These are phyloP conservation scores for Lepilemur septentrionalis DNA, from an alignment of 2,797 vertebrate genomes.

Conservation along the genomic window DNA sequence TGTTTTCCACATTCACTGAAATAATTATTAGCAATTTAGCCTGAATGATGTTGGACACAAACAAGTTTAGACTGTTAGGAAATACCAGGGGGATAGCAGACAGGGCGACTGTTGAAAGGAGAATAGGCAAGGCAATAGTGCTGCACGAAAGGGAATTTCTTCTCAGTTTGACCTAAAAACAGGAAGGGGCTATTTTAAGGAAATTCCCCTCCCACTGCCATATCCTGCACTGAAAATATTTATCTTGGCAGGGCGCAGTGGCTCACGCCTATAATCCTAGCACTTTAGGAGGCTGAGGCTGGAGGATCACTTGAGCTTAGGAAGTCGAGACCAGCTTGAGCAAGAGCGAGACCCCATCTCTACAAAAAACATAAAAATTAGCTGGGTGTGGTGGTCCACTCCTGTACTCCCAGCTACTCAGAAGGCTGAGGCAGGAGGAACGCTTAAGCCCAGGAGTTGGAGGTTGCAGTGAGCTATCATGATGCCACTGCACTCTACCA, in stretches of 20 bases:
- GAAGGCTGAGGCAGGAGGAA: too few species aligned
- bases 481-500: too few species aligned
- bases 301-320: too few species aligned
- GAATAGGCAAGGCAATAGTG: background rate
- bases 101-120: background rate
- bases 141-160: background rate
- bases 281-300: too few species aligned
- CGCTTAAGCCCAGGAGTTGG: too few species aligned
- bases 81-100: background rate
- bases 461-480: too few species aligned
- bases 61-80: background rate
- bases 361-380: too few species aligned
- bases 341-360: too few species aligned
- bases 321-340: too few species aligned
- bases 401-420: too few species aligned
- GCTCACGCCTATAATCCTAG: too few species aligned
- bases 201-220: background rate
- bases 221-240: background rate
- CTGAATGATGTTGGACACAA: background rate
- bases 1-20: background rate
- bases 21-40: background rate
- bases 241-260: background rate
- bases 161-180: background rate
- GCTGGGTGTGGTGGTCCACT: too few species aligned
- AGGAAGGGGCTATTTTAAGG: background rate